phyloP scores from a whole-genome alignment of 2,888 invertebrate species.

The Megalurothrips usitatus region DNA sequence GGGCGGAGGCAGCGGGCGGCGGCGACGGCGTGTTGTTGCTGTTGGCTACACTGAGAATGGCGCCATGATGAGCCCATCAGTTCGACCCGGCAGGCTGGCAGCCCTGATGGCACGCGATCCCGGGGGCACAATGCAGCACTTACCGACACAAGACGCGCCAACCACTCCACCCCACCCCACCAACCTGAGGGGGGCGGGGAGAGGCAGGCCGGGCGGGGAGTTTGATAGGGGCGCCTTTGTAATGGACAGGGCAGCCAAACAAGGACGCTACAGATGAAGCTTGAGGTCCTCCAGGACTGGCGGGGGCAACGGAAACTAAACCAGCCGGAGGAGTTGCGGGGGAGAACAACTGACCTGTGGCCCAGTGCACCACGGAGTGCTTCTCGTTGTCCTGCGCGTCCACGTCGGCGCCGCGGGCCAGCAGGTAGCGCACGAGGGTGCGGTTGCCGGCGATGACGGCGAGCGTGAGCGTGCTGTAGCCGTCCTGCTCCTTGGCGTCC shows the following conservation, averaged over 20 bases:
- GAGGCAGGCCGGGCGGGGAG: too few species aligned
- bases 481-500: conserved; percentile 84
- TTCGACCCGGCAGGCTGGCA: conserved; percentile 14
- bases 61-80: conserved; percentile 24
- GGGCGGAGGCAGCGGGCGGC: too few species aligned
- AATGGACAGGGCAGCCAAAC: too few species aligned
- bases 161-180: not conserved
- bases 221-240: too few species aligned
- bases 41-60: conserved; percentile 27
- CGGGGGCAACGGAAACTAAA: too few species aligned
- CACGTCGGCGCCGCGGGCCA: conserved; percentile 84
- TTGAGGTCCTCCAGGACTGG: too few species aligned
- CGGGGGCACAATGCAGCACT: conserved; percentile 17
- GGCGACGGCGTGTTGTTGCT: not conserved
- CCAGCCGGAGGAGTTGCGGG: too few species aligned
- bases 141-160: conserved; percentile 15
- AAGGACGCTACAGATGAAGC: too few species aligned
- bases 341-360: conserved; percentile 67
- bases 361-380: conserved; percentile 97
- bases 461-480: conserved; percentile 90
- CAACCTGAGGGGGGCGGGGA: too few species aligned
- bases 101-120: conserved; percentile 16
- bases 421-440: conserved; percentile 75
- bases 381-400: conserved; percentile 88
- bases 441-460: conserved; percentile 92